phyloP scores from a whole-genome alignment of 2,113 vertebrate genomes.

The Perca fluviatilis region DNA sequence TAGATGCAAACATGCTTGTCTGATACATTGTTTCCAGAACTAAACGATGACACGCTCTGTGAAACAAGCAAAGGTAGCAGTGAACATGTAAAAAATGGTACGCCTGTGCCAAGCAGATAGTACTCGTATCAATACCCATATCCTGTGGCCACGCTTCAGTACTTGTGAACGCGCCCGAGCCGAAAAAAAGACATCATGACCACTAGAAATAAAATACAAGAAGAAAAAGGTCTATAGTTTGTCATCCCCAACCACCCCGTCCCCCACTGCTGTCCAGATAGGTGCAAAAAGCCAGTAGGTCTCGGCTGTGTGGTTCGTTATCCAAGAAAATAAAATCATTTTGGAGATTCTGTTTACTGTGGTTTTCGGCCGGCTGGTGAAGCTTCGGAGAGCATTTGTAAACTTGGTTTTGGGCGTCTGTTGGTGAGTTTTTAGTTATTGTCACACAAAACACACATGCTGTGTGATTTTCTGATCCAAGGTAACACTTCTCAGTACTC shows the following conservation, averaged over 20 bases:
- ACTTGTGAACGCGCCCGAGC: not conserved
- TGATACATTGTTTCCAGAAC: not conserved
- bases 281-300: not conserved
- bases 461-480: not conserved
- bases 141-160: slow-evolving; percentile 17
- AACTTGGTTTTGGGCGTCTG: not conserved
- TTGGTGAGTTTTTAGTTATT: not conserved
- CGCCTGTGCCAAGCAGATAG: not conserved
- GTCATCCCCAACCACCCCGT: not conserved
- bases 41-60: not conserved
- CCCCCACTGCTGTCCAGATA: not conserved
- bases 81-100: not conserved
- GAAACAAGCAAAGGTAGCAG: slow-evolving; percentile 10
- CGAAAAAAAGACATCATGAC: not conserved
- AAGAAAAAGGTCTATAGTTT: not conserved
- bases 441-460: not conserved
- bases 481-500: not conserved
- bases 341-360: not conserved
- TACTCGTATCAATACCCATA: not conserved
- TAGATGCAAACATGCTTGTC: not conserved
- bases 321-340: not conserved
- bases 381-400: not conserved
- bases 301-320: too few species aligned
- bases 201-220: not conserved
- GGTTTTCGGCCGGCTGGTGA: not conserved